phyloP scores from a whole-genome alignment of 2,113 vertebrate species.

The Sialia sialis region DNA sequence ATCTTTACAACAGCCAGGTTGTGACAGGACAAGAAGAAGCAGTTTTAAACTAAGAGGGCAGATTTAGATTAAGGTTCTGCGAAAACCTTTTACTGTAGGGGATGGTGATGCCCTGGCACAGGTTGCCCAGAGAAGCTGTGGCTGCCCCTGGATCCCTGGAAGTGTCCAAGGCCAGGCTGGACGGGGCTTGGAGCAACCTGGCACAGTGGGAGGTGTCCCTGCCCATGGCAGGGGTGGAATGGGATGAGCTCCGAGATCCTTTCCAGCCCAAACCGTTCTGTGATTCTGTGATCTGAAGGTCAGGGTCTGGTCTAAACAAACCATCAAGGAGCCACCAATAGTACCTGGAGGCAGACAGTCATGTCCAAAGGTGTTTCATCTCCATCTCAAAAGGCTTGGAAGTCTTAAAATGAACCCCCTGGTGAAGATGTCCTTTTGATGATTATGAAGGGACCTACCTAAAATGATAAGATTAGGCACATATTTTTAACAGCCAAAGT shows the following conservation, averaged over 20 bases:
- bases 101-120: background rate
- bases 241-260: background rate
- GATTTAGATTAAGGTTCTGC: background rate
- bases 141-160: background rate
- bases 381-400: background rate
- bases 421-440: background rate
- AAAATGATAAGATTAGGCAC: background rate
- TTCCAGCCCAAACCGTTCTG: background rate
- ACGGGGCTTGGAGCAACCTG: fast-evolving
- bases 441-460: background rate
- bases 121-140: background rate
- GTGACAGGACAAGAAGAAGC: background rate
- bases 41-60: background rate
- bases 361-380: background rate
- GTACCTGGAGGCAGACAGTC: background rate
- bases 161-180: background rate
- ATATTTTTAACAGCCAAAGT: background rate
- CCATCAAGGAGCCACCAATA: background rate
- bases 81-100: background rate
- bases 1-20: fast-evolving
- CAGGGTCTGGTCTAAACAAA: background rate
- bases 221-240: background rate
- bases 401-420: background rate
- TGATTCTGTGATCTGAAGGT: background rate
- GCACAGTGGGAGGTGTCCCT: background rate